phyloP scores from a whole-genome alignment of 2,888 invertebrate genomes.

The Hipparchia semele region DNA sequence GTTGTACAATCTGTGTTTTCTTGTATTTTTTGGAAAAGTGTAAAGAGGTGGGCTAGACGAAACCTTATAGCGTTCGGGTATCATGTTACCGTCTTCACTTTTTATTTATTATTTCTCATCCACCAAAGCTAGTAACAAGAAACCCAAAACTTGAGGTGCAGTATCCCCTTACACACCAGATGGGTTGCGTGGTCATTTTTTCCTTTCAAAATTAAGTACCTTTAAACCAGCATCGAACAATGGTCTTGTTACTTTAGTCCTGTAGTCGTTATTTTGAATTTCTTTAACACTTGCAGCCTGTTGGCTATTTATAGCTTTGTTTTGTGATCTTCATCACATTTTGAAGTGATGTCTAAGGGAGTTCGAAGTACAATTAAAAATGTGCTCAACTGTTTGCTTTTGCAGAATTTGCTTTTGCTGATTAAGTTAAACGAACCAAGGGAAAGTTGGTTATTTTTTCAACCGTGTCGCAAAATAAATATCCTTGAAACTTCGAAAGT shows the following conservation, averaged over 20 bases:
- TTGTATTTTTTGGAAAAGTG: constrained; percentile 43
- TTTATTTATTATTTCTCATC: constrained; percentile 53
- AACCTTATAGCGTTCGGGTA: constrained; percentile 65
- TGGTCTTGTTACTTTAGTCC: neutral
- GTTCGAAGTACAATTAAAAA: neutral
- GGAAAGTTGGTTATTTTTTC: too few species aligned
- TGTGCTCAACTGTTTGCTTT: neutral
- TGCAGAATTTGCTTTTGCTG: neutral
- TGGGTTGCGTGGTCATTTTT: constrained; percentile 42
- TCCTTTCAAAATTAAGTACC: constrained; percentile 19
- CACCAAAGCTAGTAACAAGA: constrained; percentile 55
- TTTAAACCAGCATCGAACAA: constrained; percentile 20
- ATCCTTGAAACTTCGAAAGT: too few species aligned
- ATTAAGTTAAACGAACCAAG: too few species aligned
- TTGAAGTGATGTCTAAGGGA: neutral
- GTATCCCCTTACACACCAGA: constrained; percentile 67
- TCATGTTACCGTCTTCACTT: constrained; percentile 64
- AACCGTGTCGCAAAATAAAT: too few species aligned
- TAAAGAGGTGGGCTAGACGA: constrained; percentile 68
- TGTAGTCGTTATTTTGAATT: neutral
- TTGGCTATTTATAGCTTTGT: neutral
- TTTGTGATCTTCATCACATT: neutral
- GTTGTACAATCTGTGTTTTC: neutral
- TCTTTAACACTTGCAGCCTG: neutral
- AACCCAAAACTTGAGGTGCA: constrained; percentile 57